These are phyloP conservation scores for Stenichneumon culpator DNA, from an alignment of 2,888 invertebrate species.

Conservation along the genomic window DNA sequence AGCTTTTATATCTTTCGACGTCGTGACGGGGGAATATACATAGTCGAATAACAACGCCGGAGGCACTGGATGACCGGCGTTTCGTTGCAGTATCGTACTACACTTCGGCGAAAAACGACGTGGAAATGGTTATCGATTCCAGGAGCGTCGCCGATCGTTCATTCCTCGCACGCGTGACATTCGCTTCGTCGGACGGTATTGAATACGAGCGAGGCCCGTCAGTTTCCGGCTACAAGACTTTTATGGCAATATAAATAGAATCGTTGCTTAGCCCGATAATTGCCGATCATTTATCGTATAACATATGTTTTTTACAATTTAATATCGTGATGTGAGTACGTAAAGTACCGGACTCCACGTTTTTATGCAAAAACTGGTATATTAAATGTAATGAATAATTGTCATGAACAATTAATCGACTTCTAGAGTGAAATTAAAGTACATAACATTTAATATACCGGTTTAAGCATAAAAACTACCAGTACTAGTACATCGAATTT, in stretches of 20 bases:
- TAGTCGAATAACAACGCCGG: background rate
- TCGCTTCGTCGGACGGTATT: constrained; percentile 55
- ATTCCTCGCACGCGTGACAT: constrained; percentile 63
- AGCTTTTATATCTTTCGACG: constrained; percentile 32
- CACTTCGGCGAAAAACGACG: constrained; percentile 33
- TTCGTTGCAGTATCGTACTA: constrained; percentile 28
- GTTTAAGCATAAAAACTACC: too few relatives aligned
- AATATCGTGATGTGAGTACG: background rate
- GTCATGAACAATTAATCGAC: too few relatives aligned
- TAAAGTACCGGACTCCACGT: too few relatives aligned
- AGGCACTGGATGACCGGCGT: background rate
- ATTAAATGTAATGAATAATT: too few relatives aligned
- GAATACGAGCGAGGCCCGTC: constrained; percentile 37
- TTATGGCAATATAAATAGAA: constrained; percentile 7
- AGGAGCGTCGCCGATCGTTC: constrained; percentile 40
- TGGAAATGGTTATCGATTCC: constrained; percentile 64
- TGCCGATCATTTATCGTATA: background rate
- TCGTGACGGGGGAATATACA: constrained; percentile 27
- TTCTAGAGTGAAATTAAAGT: too few relatives aligned
- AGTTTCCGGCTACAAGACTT: constrained; percentile 46
- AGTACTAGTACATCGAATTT: too few relatives aligned
- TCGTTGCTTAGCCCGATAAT: background rate
- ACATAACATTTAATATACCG: too few relatives aligned
- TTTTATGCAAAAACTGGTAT: too few relatives aligned
- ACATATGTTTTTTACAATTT: background rate